These are phyloP conservation scores for Leptinotarsa rubiginosa DNA, from an alignment of 2,888 invertebrate genomes.

Conservation along the genomic window DNA sequence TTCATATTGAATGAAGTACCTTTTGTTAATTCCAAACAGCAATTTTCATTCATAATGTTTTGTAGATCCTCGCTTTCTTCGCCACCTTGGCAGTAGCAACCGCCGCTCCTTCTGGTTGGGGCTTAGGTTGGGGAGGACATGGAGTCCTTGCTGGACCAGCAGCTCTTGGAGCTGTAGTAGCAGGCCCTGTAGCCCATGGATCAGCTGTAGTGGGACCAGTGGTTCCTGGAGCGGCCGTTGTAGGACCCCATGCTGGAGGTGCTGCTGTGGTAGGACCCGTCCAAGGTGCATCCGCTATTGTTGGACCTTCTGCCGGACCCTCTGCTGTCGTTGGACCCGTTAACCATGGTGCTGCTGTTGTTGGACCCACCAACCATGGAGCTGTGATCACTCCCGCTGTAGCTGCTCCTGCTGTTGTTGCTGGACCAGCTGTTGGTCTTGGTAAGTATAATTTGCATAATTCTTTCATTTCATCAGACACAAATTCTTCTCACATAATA, in stretches of 20 bases:
- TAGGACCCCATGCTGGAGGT: constrained; percentile 43
- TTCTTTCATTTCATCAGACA: too few relatives aligned
- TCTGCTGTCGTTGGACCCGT: constrained; percentile 45
- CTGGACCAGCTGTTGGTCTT: constrained; percentile 33
- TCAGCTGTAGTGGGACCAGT: constrained; percentile 45
- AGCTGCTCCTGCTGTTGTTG: constrained; percentile 35
- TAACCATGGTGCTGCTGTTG: constrained; percentile 42
- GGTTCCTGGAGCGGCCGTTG: constrained; percentile 39
- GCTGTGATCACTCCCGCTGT: constrained; percentile 41
- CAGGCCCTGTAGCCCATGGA: constrained; percentile 41
- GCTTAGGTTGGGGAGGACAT: constrained; percentile 25
- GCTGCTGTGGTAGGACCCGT: constrained; percentile 45
- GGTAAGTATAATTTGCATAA: constrained; percentile 17
- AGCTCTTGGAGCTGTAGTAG: constrained; percentile 41
- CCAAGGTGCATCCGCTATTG: constrained; percentile 45
- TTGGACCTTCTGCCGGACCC: constrained; percentile 43
- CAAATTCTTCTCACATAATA: too few relatives aligned
- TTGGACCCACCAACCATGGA: constrained; percentile 45
- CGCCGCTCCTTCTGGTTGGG: constrained; percentile 42
- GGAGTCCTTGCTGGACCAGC: constrained; percentile 33
- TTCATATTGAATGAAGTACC: too few relatives aligned
- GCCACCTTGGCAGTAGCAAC: constrained; percentile 49
- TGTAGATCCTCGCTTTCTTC: constrained; percentile 44
- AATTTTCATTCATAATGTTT: background rate
- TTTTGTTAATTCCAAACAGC: too few relatives aligned